phyloP scores from a whole-genome alignment of 2,113 vertebrate species.

The Copsychus sechellarum region DNA sequence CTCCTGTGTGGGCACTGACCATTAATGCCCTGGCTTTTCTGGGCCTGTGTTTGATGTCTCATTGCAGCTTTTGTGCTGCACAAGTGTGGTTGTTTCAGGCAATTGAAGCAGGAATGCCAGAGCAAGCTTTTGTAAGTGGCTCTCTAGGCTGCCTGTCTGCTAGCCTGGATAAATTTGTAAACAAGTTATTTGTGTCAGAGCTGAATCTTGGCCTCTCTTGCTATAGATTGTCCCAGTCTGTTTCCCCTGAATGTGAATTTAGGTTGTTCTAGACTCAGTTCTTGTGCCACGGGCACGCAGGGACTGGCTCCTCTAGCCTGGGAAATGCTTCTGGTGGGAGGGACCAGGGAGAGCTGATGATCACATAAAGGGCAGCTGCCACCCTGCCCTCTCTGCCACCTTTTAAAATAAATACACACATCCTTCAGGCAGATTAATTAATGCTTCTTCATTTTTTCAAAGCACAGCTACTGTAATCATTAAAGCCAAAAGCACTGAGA shows the following conservation, averaged over 20 bases:
- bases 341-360: background rate
- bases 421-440: background rate
- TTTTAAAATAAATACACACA: background rate
- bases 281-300: rapidly evolving
- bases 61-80: background rate
- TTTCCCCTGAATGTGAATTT: background rate
- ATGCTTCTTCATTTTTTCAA: background rate
- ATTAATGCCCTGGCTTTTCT: background rate
- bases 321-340: background rate
- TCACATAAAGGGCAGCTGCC: background rate
- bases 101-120: background rate
- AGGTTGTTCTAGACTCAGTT: background rate
- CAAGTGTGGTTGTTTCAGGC: background rate
- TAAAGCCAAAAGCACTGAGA: background rate
- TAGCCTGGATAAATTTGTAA: background rate
- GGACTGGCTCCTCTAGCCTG: background rate
- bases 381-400: background rate
- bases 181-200: background rate
- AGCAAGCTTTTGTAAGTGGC: background rate
- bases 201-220: background rate
- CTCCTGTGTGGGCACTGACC: background rate
- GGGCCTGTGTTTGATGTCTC: background rate
- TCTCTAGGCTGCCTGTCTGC: background rate
- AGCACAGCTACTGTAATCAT: background rate
- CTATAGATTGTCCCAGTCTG: background rate